Evolutionary conservation across 2,888 invertebrate species (phyloP).

Genomic region (Creontiades dilutus): DNA sequence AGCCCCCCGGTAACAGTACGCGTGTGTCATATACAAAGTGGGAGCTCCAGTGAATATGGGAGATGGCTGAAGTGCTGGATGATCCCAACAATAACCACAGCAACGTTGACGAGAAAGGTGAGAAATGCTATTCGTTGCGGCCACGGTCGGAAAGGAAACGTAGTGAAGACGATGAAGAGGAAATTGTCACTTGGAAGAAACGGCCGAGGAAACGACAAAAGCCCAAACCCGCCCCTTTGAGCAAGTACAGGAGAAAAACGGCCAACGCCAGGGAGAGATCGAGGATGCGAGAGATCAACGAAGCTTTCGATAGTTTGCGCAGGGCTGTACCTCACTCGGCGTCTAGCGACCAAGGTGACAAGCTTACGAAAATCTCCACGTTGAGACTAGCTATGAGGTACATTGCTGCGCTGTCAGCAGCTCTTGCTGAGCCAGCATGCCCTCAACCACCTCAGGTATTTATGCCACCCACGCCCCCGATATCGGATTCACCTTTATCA

Average conservation of each 20-base stretch:
- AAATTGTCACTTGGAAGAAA: conserved; percentile 76
- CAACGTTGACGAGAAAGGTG: conserved; percentile 75
- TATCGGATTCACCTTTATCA: conserved; percentile 67
- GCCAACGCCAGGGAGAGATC: conserved; percentile 93
- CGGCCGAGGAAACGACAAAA: conserved; percentile 78
- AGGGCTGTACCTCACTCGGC: conserved; percentile 84
- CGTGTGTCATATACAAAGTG: conserved; percentile 17
- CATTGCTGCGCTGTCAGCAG: conserved; percentile 87
- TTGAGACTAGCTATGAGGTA: conserved; percentile 92
- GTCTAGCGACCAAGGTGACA: conserved; percentile 81
- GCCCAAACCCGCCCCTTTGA: conserved; percentile 86
- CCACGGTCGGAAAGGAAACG: conserved; percentile 83
- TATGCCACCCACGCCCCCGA: conserved; percentile 65
- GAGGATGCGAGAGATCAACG: conserved; percentile 94
- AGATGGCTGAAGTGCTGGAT: conserved; percentile 69
- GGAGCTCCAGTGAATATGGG: conserved; percentile 48
- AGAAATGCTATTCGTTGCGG: conserved; percentile 85
- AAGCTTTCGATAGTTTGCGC: conserved; percentile 90
- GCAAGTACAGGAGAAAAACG: conserved; percentile 93
- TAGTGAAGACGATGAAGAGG: conserved; percentile 77
- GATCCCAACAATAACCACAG: conserved; percentile 79
- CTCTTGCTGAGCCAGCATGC: conserved; percentile 79
- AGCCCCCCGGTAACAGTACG: conserved; percentile 36
- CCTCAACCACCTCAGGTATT: conserved; percentile 24
- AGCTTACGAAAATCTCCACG: conserved; percentile 93